These are phyloP conservation scores for Salticus scenicus DNA, from an alignment of 2,888 invertebrate species.

Conservation along the genomic window DNA sequence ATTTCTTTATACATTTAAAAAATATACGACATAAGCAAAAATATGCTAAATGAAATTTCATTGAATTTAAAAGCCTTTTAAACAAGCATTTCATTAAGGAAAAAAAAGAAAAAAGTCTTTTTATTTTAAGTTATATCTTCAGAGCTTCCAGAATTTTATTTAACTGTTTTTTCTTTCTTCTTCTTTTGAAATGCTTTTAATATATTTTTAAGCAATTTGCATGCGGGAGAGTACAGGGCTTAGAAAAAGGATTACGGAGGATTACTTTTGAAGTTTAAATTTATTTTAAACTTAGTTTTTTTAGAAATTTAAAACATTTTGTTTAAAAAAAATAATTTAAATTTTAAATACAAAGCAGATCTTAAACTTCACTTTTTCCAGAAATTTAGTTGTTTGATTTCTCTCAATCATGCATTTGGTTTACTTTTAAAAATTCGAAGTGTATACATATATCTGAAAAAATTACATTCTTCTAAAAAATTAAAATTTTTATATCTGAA, in stretches of 20 bases:
- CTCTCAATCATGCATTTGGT: no score
- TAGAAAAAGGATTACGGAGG: neutral
- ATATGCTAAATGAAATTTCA: constrained; percentile 1
- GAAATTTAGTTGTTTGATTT: no score
- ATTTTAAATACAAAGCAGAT: neutral
- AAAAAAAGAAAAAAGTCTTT: neutral
- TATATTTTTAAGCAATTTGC: neutral
- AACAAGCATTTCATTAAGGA: neutral
- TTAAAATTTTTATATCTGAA: no score
- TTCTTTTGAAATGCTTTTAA: neutral
- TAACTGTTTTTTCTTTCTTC: neutral
- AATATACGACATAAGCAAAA: no score
- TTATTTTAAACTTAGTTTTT: neutral
- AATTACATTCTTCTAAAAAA: no score
- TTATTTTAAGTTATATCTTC: neutral
- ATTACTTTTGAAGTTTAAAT: neutral
- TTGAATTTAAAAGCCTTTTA: neutral
- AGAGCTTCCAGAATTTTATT: neutral
- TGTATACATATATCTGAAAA: no score
- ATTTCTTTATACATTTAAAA: neutral
- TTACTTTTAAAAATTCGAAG: no score
- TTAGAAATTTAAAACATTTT: neutral
- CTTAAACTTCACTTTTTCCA: neutral
- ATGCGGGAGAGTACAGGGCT: neutral
- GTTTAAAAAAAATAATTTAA: neutral